These are phyloP conservation scores for Apamea monoglypha DNA, from an alignment of 2,888 invertebrate genomes.

Conservation along the genomic window DNA sequence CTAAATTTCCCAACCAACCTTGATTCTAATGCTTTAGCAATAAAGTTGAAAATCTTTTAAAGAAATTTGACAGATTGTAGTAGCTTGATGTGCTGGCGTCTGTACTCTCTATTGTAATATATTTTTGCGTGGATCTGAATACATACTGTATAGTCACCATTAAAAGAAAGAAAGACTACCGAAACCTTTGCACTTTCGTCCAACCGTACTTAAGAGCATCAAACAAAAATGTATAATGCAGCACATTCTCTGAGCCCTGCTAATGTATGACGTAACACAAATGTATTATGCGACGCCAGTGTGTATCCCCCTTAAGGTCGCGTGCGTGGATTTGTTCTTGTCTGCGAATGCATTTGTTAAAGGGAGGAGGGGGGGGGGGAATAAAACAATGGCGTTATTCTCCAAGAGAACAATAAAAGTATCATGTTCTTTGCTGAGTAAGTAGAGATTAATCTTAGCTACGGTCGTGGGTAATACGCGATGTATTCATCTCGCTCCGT, in stretches of 20 bases:
- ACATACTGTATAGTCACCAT: not conserved
- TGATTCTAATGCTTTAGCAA: no score
- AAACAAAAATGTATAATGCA: constrained; percentile 16
- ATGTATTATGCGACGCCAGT: constrained; percentile 31
- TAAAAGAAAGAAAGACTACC: not conserved
- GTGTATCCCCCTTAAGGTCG: constrained; percentile 45
- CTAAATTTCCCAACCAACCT: no score
- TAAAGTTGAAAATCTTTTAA: no score
- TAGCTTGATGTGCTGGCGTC: no score
- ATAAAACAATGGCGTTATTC: constrained; percentile 56
- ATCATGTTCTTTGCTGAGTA: constrained; percentile 59
- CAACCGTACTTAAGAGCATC: not conserved
- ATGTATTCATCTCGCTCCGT: constrained; percentile 59
- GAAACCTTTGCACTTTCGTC: not conserved
- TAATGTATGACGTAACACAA: constrained; percentile 44
- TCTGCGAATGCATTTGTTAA: constrained; percentile 65
- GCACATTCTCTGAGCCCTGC: constrained; percentile 1
- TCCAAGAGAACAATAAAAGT: constrained; percentile 63
- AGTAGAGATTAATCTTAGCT: constrained; percentile 60
- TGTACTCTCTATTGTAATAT: not conserved
- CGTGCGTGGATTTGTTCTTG: constrained; percentile 62
- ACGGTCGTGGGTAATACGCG: constrained; percentile 41
- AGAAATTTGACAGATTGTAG: no score
- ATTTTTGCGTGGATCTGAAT: not conserved
- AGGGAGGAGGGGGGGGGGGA: constrained; percentile 1